Conservation (phyloP, 2,797 vertebrate genomes). For the Crenuchus spilurus region DNA sequence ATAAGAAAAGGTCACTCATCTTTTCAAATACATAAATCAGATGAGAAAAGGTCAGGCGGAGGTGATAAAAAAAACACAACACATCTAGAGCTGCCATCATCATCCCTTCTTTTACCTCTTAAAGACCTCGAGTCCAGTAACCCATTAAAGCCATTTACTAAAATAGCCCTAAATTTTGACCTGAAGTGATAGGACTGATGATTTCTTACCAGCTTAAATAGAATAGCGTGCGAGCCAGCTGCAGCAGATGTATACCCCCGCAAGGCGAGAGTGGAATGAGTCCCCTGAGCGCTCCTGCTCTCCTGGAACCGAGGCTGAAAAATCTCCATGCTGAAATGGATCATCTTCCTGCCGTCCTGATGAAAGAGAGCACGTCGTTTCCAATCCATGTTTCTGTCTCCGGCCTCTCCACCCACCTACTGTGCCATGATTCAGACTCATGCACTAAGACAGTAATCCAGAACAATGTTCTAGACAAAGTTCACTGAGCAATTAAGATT, state of each 20-base stretch:
- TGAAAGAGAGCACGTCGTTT: constrained; percentile 49
- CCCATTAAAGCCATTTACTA: neutral
- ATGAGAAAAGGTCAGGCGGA: constrained; percentile 2
- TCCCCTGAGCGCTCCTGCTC: constrained; percentile 1
- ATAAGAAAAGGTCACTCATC: constrained; percentile 10
- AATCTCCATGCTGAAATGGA: constrained; percentile 46
- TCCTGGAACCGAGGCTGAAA: constrained; percentile 26
- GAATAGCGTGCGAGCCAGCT: constrained; percentile 11
- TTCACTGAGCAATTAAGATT: constrained; percentile 37
- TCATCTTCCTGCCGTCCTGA: constrained; percentile 50
- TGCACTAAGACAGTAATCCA: constrained; percentile 17
- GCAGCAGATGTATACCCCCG: constrained; percentile 8
- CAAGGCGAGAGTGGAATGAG: neutral
- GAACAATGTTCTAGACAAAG: neutral
- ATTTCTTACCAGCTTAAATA: constrained; percentile 12
- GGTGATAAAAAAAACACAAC: neutral
- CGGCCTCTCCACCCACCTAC: constrained; percentile 37
- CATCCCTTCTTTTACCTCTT: neutral
- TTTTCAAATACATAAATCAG: neutral
- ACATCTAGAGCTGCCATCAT: neutral
- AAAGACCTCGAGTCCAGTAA: neutral
- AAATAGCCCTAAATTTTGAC: neutral
- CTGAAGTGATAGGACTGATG: neutral
- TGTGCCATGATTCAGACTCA: constrained; percentile 18
- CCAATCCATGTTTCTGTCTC: constrained; percentile 40